These are phyloP conservation scores for Melinaea menophilus DNA, from an alignment of 2,888 invertebrate genomes.

Conservation along the genomic window DNA sequence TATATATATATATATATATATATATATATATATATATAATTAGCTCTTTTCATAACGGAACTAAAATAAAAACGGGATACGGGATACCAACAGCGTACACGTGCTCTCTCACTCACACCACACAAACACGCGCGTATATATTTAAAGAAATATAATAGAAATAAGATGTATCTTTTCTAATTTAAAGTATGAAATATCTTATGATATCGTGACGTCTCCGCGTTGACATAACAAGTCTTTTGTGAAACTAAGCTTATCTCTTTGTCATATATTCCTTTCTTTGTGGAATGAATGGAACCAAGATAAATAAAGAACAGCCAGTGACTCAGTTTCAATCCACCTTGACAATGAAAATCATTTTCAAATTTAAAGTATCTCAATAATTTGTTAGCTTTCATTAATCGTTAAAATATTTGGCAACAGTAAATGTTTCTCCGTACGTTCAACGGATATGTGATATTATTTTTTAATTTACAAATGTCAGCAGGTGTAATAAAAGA, in stretches of 20 bases:
- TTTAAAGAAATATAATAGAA: too few relatives aligned
- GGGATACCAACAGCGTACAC: too few relatives aligned
- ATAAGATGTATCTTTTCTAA: too few relatives aligned
- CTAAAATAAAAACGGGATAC: too few relatives aligned
- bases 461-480: constrained; percentile 2
- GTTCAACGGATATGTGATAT: constrained; percentile 1
- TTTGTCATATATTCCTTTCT: constrained; percentile 4
- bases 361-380: background rate
- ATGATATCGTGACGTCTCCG: background rate
- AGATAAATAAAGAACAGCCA: background rate
- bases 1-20: too few relatives aligned
- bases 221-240: background rate
- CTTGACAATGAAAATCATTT: background rate
- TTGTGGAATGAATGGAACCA: background rate
- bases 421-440: background rate
- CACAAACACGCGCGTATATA: too few relatives aligned
- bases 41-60: too few relatives aligned
- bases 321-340: background rate
- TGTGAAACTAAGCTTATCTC: constrained; percentile 1
- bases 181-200: background rate
- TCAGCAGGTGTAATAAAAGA: constrained; percentile 4
- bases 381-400: background rate
- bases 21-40: too few relatives aligned
- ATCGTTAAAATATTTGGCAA: background rate
- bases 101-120: too few relatives aligned